These are phyloP conservation scores for Sarcophaga rosellei DNA, from an alignment of 2,888 invertebrate species.

Conservation along the genomic window DNA sequence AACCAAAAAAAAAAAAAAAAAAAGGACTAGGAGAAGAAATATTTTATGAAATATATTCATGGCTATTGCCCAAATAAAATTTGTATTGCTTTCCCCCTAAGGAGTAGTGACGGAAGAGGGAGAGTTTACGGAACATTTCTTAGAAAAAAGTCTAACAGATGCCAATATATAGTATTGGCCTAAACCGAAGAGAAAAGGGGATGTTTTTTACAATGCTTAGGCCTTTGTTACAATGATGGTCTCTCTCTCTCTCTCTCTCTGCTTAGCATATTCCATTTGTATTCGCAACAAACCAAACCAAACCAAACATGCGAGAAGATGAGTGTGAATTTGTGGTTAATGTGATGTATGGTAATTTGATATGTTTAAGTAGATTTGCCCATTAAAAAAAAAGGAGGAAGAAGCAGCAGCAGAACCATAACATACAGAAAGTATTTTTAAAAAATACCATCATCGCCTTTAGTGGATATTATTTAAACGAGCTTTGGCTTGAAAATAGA, in stretches of 20 bases:
- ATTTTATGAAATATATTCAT: conserved; percentile 12
- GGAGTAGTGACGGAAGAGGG: not conserved
- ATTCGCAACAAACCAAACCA: too few relatives aligned
- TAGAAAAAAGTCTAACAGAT: conserved; percentile 44
- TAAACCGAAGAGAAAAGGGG: conserved; percentile 25
- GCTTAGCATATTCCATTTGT: too few relatives aligned
- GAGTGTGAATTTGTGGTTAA: conserved; percentile 61
- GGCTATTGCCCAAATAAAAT: conserved; percentile 33
- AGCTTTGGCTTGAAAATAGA: not conserved
- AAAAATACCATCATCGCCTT: not conserved
- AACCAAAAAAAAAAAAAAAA: not conserved
- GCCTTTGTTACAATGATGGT: not conserved
- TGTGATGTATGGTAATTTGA: conserved; percentile 60
- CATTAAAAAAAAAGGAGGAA: conserved; percentile 13
- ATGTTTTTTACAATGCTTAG: conserved; percentile 17
- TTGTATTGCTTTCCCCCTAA: not conserved
- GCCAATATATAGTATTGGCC: not conserved
- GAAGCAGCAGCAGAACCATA: not conserved
- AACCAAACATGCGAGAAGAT: conserved; percentile 26
- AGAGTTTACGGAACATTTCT: not conserved
- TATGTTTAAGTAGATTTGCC: conserved; percentile 64
- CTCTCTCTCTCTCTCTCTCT: too few relatives aligned
- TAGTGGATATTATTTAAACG: not conserved
- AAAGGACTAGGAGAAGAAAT: conserved; percentile 6
- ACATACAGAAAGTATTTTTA: not conserved